Conservation (phyloP, 2,113 vertebrate genomes). For the Nesogale talazaci region DNA sequence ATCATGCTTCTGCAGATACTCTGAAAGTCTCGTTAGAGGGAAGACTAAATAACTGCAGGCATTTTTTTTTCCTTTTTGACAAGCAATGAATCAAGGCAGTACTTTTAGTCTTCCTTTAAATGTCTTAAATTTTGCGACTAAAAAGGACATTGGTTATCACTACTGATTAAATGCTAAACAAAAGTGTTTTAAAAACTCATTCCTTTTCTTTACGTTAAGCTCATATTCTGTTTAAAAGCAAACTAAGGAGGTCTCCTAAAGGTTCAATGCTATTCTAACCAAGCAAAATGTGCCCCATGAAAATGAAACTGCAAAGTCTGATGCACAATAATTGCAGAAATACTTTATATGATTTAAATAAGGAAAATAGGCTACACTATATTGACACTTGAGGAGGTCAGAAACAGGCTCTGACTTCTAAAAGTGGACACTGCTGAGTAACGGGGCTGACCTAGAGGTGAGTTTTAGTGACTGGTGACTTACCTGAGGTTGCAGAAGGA, state of each 20-base stretch:
- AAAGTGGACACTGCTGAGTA: background rate
- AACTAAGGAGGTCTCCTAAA: background rate
- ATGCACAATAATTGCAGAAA: background rate
- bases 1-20: conserved; percentile 27
- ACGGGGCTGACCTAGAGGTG: background rate
- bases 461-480: background rate
- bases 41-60: conserved; percentile 53
- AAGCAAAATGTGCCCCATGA: background rate
- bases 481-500: background rate
- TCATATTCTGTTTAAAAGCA: background rate
- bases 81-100: conserved; percentile 1
- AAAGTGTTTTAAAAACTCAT: background rate
- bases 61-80: conserved; percentile 62
- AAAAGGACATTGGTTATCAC: background rate
- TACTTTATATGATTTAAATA: background rate
- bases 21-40: background rate
- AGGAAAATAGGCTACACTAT: background rate
- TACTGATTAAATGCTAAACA: background rate
- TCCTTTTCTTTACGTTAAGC: background rate
- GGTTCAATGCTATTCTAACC: background rate
- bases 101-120: conserved; percentile 6
- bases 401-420: background rate
- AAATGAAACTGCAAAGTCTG: background rate
- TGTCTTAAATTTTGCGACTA: conserved; percentile 10
- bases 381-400: background rate